phyloP scores from a whole-genome alignment of 1,140 invertebrate species.

The Eumaeus atala region DNA sequence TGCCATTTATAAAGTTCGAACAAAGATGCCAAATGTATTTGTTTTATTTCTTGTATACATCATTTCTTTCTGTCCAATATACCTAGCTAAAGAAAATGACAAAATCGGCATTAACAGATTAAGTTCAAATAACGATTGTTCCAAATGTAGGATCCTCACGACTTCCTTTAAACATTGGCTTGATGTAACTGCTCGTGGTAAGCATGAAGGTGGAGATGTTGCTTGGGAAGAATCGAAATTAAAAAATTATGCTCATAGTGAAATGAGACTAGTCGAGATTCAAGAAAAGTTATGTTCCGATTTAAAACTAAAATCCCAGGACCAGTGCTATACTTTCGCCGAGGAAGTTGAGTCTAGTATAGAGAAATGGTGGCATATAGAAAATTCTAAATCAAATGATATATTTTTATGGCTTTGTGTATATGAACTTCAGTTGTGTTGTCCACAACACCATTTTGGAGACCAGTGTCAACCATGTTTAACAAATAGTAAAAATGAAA shows the following conservation, averaged over 20 bases:
- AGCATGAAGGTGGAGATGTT: slow-evolving; percentile 97
- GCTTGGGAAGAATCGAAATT: slow-evolving; percentile 97
- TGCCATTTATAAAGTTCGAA: too few relatives aligned
- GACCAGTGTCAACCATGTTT: slow-evolving; percentile 86
- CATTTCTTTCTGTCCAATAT: neutral
- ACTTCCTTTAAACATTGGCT: slow-evolving; percentile 72
- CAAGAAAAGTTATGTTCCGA: slow-evolving; percentile 87
- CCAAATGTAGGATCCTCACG: slow-evolving; percentile 46
- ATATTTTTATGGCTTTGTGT: slow-evolving; percentile 90
- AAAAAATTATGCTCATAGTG: slow-evolving; percentile 90
- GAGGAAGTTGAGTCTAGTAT: slow-evolving; percentile 88
- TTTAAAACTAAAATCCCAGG: slow-evolving; percentile 61
- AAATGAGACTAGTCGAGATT: slow-evolving; percentile 94
- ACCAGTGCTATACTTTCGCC: slow-evolving; percentile 90
- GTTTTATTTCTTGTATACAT: neutral
- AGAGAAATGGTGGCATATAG: slow-evolving; percentile 93
- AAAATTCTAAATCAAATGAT: slow-evolving; percentile 79
- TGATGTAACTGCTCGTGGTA: slow-evolving; percentile 89
- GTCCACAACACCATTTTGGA: slow-evolving; percentile 90
- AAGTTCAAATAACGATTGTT: slow-evolving; percentile 37
- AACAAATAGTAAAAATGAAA: slow-evolving; percentile 80
- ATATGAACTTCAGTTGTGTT: slow-evolving; percentile 87
- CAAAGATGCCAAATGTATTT: neutral
- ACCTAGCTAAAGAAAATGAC: neutral
- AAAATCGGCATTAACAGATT: neutral